These are phyloP conservation scores for Antheraea yamamai DNA, from an alignment of 2,888 invertebrate species.

Conservation along the genomic window DNA sequence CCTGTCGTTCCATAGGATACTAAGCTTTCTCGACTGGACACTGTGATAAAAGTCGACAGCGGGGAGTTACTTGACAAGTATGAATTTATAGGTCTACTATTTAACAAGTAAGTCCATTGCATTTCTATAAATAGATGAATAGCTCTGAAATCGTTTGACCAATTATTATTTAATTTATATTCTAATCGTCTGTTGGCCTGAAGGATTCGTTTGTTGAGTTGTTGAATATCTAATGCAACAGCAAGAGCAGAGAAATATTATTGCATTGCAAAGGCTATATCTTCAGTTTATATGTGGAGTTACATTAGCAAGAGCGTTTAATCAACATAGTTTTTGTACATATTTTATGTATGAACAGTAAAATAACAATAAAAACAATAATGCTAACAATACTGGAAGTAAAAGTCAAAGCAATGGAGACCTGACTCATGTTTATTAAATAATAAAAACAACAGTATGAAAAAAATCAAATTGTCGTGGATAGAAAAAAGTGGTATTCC, in stretches of 20 bases:
- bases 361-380: background rate
- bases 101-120: background rate
- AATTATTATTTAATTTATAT: background rate
- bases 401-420: background rate
- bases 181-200: background rate
- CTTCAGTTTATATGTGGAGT: no score
- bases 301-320: no score
- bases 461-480: background rate
- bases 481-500: background rate
- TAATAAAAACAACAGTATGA: background rate
- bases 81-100: slow-evolving; percentile 54
- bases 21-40: slow-evolving; percentile 63
- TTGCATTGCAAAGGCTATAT: no score
- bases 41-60: slow-evolving; percentile 59
- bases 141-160: background rate
- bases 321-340: no score
- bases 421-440: background rate
- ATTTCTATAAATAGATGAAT: slow-evolving; percentile 15
- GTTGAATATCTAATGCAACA: background rate
- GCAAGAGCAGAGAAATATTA: no score
- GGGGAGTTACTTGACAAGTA: slow-evolving; percentile 50
- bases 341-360: background rate
- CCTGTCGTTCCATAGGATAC: slow-evolving; percentile 61
- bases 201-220: background rate
- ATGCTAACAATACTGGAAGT: background rate